phyloP scores from a whole-genome alignment of 35 echinoderm and acorn worm genomes.

The Apostichopus parvimensis region DNA sequence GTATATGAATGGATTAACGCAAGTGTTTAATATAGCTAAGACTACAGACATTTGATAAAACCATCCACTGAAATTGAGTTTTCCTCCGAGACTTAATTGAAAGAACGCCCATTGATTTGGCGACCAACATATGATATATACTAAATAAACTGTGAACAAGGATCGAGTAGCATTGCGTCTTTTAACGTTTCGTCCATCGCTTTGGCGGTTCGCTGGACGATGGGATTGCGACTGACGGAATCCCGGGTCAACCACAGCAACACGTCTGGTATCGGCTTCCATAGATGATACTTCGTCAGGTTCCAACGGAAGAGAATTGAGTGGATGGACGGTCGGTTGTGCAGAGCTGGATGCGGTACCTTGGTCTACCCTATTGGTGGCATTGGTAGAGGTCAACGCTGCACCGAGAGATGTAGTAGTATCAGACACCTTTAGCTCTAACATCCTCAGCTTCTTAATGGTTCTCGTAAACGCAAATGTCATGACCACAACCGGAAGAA shows the following conservation, averaged over 20 bases:
- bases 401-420: not conserved
- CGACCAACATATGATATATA: conserved; percentile 82
- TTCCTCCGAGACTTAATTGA: conserved; percentile 69
- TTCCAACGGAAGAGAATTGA: not conserved
- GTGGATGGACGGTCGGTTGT: not conserved
- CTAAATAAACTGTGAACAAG: conserved; percentile 71
- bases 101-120: conserved; percentile 89
- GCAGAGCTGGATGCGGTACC: not conserved
- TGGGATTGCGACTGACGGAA: not conserved
- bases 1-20: conserved; percentile 86
- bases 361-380: not conserved
- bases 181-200: not conserved
- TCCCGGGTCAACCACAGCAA: not conserved
- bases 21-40: conserved; percentile 79
- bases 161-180: conserved; percentile 70
- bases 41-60: conserved; percentile 86
- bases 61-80: conserved; percentile 65
- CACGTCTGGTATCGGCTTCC: not conserved
- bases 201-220: not conserved
- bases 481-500: conserved; percentile 56
- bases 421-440: not conserved
- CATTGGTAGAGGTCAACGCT: not conserved
- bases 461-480: conserved; percentile 13
- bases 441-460: not conserved
- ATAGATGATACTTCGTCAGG: not conserved